Evolutionary conservation across 1,140 invertebrate genomes (phyloP), one percentile per base, ranked within the genome.

Genomic region (Mylabris phalerata): DNA sequence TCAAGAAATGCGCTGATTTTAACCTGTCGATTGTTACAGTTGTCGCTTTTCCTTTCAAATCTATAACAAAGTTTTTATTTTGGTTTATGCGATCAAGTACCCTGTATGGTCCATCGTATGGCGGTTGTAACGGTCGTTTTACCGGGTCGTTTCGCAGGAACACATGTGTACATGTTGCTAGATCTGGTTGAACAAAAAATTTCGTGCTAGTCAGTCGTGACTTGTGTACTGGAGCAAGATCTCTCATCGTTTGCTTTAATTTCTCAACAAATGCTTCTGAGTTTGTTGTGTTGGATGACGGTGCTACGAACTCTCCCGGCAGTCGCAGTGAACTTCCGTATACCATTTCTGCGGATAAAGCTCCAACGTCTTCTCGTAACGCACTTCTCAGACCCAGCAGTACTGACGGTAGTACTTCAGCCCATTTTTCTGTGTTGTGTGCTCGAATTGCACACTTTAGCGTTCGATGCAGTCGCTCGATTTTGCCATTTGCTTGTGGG

Each of bases 381-480:
- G 62, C 51, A 4, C 65, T 55, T 1, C 71, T 50, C 2, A 75
- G 24, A 10, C 70, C 71, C 46, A 76, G 47, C 4, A 77, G 57
- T 19, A 75, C 60, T n/a, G 63, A 56, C 11, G 72, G 60, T 13
- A 59, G 38, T 4, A 45, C 27, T 9, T 57, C 52, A 19, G 40
- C 25, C 57, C 61, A 60, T 69, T 27, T 32, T 32, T n/a, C 9
- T 3, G 11, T 43, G 9, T 50, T 24, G 13, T 57, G 54, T 42
- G 41, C 41, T 11, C 9, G 9, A 9, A 83, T 3, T 79, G 80
- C 73, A 60, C 67, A 64, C 61, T 77, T 76, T 1, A 77, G 50
- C 4, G 62, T 54, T 2, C 75, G 60, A 51, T 77, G 75, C 41
- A 27, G 25, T 9, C 51, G 9, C 27, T 54, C 51, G 24, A 45